Percentiles rank a stretch among this genome's conserved stretches.
phyloP scores from a whole-genome alignment of 2,113 vertebrate genomes.

The Megaleporinus macrocephalus region DNA sequence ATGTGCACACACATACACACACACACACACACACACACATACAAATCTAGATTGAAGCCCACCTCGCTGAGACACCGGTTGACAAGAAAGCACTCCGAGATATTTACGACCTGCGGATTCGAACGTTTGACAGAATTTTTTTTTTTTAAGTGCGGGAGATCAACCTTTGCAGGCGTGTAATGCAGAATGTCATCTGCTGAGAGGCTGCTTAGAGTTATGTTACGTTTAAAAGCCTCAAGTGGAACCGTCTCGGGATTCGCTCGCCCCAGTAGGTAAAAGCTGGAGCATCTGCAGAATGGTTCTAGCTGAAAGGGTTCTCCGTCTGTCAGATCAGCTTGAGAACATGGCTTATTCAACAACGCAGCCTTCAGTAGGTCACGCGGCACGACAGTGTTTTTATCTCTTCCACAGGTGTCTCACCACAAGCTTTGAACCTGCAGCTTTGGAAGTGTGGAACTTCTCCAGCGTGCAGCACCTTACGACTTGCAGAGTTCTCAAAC shows the following conservation, averaged over 20 bases:
- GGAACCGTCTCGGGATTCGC: neutral
- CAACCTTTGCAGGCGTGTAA: neutral
- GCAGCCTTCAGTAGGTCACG: neutral
- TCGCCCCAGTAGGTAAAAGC: neutral
- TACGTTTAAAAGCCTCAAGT: neutral
- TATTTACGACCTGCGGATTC: neutral
- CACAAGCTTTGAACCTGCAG: neutral
- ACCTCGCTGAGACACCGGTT: conserved; percentile 13
- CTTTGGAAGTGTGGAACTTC: neutral
- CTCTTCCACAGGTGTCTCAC: neutral
- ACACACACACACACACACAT: neutral
- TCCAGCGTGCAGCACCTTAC: neutral
- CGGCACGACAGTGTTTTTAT: neutral
- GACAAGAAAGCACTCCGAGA: neutral
- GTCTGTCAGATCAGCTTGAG: neutral
- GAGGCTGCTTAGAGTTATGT: neutral
- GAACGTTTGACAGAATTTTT: conserved; percentile 1
- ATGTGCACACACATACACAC: neutral
- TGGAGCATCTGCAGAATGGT: neutral
- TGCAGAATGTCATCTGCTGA: neutral
- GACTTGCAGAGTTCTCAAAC: neutral
- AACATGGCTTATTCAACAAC: neutral
- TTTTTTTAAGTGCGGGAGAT: neutral
- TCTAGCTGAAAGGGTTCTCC: neutral
- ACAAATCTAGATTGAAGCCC: conserved; percentile 22